phyloP scores from a whole-genome alignment of 2,113 vertebrate species.

The Oreotrochilus melanogaster region DNA sequence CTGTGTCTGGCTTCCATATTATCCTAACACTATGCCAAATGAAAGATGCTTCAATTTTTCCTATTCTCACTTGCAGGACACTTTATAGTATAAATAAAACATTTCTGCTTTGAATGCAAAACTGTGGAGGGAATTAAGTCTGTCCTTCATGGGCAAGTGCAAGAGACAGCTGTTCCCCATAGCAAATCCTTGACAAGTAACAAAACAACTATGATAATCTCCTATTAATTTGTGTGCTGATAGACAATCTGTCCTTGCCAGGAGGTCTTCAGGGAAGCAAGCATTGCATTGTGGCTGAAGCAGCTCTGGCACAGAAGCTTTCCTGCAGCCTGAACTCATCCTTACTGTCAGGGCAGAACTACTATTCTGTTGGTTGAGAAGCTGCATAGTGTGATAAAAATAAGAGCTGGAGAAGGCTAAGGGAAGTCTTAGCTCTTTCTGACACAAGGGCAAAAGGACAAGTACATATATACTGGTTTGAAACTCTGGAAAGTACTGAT shows the following conservation, averaged over 20 bases:
- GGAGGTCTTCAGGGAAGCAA: background rate
- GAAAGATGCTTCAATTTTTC: background rate
- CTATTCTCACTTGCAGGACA: background rate
- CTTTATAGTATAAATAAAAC: background rate
- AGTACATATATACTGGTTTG: background rate
- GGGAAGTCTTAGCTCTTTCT: background rate
- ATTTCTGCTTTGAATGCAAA: background rate
- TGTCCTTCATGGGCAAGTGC: background rate
- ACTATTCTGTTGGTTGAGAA: background rate
- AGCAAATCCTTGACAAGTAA: background rate
- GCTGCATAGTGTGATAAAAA: background rate
- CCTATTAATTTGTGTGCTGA: background rate
- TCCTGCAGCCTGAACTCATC: background rate
- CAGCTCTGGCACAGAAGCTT: background rate
- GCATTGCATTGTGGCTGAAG: background rate
- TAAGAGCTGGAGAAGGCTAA: background rate
- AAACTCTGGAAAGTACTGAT: background rate
- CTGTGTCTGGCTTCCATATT: background rate
- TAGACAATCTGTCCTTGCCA: background rate
- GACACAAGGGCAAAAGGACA: background rate
- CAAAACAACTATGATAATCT: background rate
- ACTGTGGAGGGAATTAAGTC: background rate
- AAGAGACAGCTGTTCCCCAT: background rate
- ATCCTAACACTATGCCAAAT: rapidly evolving
- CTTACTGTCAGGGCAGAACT: background rate